Evolutionary conservation across 1,140 invertebrate genomes (phyloP), one percentile per base, ranked within the genome.

Genomic region (Danaus melanippus): DNA sequence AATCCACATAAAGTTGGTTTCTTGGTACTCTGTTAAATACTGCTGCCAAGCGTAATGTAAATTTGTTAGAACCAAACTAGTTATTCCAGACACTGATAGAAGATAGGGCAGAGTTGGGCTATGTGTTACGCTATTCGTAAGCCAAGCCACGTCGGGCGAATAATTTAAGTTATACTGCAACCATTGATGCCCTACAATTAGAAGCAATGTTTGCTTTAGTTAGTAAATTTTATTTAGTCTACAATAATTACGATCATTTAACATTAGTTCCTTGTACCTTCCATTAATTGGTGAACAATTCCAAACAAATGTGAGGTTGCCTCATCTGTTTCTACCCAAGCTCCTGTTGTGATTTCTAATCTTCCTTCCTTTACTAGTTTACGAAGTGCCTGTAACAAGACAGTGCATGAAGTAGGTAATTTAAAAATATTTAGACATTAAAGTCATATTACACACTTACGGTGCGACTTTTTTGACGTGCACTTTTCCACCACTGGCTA

Each of bases 251-350:
- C 9, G 41, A 48, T 52, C 21, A 50, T 43, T 41, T 42, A 9
- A 41, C 10, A 21, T 42, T n/a, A 46, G 62, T 89, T 83, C 90
- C 93, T 11, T 41, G 41, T 49, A 85, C 79, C 96, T 90, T 97
- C 96, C 52, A 96, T 93, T 8, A 98, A 87, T 80, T 97, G 96
- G 92, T 97, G 95, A 10, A 98, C 79, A 89, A 97, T 95, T 39
- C 94, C 93, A 71, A 93, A 97, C 64, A 97, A 88, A 79, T 96
- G 93, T 0, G 93, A 90, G 40, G 93, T 95, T 0, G 96, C 96
- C 86, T 98, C 96, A 75, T 98, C 96, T 0, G 93, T 94, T 95
- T 97, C 97, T 0, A 97, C 95, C 95, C 95, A 98, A 32, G 95
- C 94, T 8, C 96, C 96, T 3, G 95, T 97, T 0, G 94, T 92